Evolutionary conservation across 2,888 invertebrate species (phyloP).

Genomic region (Pomacea canaliculata): DNA sequence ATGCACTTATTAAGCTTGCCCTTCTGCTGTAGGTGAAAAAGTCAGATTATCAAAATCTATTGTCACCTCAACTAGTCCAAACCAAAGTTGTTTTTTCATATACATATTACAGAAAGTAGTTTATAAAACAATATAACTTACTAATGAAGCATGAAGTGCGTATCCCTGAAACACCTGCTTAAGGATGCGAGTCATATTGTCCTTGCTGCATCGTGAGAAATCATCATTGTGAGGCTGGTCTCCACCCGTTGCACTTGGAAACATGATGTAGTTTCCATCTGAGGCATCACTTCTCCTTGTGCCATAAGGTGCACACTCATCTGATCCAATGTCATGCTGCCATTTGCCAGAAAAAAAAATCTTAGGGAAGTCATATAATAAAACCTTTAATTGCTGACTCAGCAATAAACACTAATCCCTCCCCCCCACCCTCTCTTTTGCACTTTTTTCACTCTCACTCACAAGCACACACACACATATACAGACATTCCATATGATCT

Average conservation of each 20-base stretch:
- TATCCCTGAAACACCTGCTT: conserved; percentile 90
- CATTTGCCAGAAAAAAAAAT: conserved; percentile 40
- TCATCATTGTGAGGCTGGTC: conserved; percentile 97
- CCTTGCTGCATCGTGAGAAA: conserved; percentile 93
- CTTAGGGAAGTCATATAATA: not conserved
- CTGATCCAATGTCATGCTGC: conserved; percentile 94
- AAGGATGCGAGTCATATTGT: conserved; percentile 85
- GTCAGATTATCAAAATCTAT: no score
- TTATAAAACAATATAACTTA: conserved; percentile 63
- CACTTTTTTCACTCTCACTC: no score
- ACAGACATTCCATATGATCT: no score
- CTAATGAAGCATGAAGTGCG: conserved; percentile 87
- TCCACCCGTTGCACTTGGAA: conserved; percentile 97
- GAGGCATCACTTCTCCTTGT: conserved; percentile 74
- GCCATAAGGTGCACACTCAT: conserved; percentile 84
- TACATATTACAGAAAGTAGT: no score
- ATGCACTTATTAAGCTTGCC: no score
- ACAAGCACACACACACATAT: no score
- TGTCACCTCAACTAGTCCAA: no score
- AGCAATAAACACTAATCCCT: no score
- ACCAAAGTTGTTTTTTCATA: no score
- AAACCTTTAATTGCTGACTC: no score
- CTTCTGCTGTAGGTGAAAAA: no score
- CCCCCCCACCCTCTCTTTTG: no score
- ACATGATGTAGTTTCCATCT: conserved; percentile 97